Conservation (phyloP, 2,888 invertebrate species). For the Agrotis puta region DNA sequence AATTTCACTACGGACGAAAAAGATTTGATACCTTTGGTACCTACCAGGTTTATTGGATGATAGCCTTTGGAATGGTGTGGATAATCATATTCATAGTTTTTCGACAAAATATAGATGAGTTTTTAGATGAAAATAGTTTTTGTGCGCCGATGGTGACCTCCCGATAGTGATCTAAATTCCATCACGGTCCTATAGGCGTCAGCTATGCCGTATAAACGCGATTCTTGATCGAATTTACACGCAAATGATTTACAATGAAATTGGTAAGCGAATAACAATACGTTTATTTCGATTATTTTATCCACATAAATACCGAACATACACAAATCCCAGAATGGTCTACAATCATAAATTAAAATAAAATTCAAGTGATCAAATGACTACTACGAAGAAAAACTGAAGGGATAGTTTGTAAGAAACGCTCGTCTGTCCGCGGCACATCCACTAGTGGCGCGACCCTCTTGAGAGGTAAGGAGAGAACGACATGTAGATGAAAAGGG, state of each 20-base stretch:
- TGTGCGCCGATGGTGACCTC: conserved; percentile 71
- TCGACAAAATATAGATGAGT: conserved; percentile 81
- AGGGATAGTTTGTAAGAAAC: conserved; percentile 30
- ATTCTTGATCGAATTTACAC: conserved; percentile 51
- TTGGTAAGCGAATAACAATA: neutral
- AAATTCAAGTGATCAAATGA: neutral
- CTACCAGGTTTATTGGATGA: conserved; percentile 90
- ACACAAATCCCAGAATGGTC: neutral
- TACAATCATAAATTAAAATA: neutral
- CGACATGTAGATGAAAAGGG: conserved; percentile 91
- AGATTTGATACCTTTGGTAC: conserved; percentile 91
- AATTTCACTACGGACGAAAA: conserved; percentile 91
- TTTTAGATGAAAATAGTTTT: conserved; percentile 79
- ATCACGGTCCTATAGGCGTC: conserved; percentile 64
- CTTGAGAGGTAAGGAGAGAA: conserved; percentile 81
- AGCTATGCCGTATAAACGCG: conserved; percentile 42
- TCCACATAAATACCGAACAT: neutral
- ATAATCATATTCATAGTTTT: conserved; percentile 90
- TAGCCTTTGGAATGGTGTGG: conserved; percentile 89
- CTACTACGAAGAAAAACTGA: neutral
- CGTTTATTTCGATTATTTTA: conserved; percentile 1
- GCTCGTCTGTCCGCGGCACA: conserved; percentile 70
- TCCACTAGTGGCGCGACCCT: conserved; percentile 82
- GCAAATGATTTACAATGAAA: conserved; percentile 32
- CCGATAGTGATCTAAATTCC: conserved; percentile 71